Evolutionary conservation across 2,888 invertebrate genomes (phyloP).

Genomic region (Venustoraphidia nigricollis): DNA sequence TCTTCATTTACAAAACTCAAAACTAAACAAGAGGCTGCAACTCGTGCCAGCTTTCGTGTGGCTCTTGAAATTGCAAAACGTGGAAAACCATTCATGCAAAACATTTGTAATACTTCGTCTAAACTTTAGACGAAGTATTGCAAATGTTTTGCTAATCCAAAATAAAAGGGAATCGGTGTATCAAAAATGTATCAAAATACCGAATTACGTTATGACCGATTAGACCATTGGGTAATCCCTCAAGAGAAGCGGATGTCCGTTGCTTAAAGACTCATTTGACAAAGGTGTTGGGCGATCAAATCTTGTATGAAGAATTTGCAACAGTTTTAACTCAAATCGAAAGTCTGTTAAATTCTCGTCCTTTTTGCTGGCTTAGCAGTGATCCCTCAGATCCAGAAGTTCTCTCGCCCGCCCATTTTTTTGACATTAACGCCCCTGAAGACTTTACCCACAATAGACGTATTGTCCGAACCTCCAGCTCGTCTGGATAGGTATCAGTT

Average conservation of each 20-base stretch:
- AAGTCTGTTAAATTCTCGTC: conserved; percentile 10
- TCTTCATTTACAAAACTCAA: conserved; percentile 12
- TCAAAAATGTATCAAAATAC: too few relatives aligned
- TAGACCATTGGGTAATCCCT: too few relatives aligned
- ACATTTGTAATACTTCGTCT: too few relatives aligned
- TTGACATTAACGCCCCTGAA: conserved; percentile 5
- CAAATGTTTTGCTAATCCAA: too few relatives aligned
- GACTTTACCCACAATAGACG: background rate
- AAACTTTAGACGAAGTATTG: too few relatives aligned
- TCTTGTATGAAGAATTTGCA: too few relatives aligned
- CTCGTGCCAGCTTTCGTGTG: conserved; percentile 13
- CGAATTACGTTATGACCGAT: too few relatives aligned
- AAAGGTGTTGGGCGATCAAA: too few relatives aligned
- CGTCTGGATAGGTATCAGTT: background rate
- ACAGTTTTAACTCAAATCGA: conserved; percentile 5
- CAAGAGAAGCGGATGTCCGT: too few relatives aligned
- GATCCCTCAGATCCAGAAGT: conserved; percentile 6
- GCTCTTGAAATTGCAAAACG: conserved; percentile 13
- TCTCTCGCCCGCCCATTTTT: conserved; percentile 7
- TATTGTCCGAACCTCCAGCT: background rate
- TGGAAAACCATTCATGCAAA: conserved; percentile 16
- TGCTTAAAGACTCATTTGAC: too few relatives aligned
- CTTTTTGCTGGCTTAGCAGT: conserved; percentile 3
- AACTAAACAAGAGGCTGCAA: conserved; percentile 12
- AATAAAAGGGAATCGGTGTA: too few relatives aligned